Evolutionary conservation across 2,113 vertebrate genomes (phyloP).

Genomic region (Ornithorhynchus anatinus): DNA sequence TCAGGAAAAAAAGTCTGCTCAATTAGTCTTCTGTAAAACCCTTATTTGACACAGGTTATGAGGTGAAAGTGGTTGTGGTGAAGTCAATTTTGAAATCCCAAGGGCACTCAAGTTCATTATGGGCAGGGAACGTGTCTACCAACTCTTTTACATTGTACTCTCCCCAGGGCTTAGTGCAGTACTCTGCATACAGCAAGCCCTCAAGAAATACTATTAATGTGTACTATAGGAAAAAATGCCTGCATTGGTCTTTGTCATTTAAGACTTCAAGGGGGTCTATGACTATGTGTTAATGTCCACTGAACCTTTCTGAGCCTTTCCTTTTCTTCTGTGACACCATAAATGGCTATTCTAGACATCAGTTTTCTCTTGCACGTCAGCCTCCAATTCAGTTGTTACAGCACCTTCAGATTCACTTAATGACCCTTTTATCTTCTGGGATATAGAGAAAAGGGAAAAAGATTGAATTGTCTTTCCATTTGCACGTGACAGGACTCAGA

Average conservation of each 20-base stretch:
- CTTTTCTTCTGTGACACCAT: not conserved
- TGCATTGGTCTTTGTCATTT: not conserved
- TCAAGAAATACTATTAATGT: no score
- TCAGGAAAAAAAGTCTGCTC: no score
- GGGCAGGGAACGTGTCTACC: no score
- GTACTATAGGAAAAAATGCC: not conserved
- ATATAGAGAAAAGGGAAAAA: no score
- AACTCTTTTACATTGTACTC: no score
- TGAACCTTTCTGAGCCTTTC: not conserved
- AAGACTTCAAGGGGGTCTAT: not conserved
- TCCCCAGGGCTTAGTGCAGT: no score
- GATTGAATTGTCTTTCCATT: not conserved
- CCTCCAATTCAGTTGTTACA: not conserved
- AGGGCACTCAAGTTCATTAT: no score
- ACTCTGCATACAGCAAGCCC: no score
- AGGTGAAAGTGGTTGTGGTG: no score
- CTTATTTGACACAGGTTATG: no score
- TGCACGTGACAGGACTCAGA: not conserved
- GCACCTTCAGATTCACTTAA: not conserved
- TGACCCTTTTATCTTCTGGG: not conserved
- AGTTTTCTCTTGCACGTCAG: not conserved
- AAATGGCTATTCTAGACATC: not conserved
- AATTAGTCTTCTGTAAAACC: no score
- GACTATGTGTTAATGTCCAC: not conserved
- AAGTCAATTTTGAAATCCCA: no score